Conservation (phyloP, 2,888 invertebrate species). For the Stenichneumon culpator region DNA sequence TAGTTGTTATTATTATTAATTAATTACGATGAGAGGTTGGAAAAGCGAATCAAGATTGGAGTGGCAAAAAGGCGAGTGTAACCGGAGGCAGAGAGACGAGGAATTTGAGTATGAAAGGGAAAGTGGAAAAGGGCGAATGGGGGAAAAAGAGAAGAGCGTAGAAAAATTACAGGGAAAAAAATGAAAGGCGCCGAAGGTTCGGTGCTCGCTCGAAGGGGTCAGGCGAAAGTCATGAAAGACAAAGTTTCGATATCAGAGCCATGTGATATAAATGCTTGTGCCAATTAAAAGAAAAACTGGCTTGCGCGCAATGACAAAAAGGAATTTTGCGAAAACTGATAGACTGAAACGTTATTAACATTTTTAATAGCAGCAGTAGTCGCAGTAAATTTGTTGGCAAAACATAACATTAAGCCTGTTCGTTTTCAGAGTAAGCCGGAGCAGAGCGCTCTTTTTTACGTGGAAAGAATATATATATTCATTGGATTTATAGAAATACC, state of each 20-base stretch:
- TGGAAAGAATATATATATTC: too few relatives aligned
- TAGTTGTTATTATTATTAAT: slow-evolving; percentile 59
- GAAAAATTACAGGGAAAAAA: slow-evolving; percentile 41
- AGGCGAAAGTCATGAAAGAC: background rate
- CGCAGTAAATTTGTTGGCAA: too few relatives aligned
- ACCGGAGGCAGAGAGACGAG: background rate
- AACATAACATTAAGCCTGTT: too few relatives aligned
- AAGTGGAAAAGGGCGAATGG: slow-evolving; percentile 37
- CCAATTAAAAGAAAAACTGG: background rate
- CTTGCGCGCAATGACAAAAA: background rate
- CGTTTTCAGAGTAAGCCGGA: too few relatives aligned
- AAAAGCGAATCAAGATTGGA: slow-evolving; percentile 39
- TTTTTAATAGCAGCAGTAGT: too few relatives aligned
- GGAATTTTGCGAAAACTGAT: background rate
- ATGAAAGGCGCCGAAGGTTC: background rate
- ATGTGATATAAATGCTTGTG: background rate
- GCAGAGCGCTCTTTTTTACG: too few relatives aligned
- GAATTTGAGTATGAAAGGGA: slow-evolving; percentile 22
- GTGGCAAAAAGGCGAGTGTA: background rate
- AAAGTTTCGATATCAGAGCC: background rate
- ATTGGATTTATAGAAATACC: too few relatives aligned
- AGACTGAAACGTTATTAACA: background rate
- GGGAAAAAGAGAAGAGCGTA: slow-evolving; percentile 19
- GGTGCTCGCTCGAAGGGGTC: background rate
- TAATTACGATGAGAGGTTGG: slow-evolving; percentile 50